Percentiles rank a stretch among this genome's conserved stretches.
phyloP scores from a whole-genome alignment of 2,113 vertebrate genomes.

The Sakesphorus luctuosus region DNA sequence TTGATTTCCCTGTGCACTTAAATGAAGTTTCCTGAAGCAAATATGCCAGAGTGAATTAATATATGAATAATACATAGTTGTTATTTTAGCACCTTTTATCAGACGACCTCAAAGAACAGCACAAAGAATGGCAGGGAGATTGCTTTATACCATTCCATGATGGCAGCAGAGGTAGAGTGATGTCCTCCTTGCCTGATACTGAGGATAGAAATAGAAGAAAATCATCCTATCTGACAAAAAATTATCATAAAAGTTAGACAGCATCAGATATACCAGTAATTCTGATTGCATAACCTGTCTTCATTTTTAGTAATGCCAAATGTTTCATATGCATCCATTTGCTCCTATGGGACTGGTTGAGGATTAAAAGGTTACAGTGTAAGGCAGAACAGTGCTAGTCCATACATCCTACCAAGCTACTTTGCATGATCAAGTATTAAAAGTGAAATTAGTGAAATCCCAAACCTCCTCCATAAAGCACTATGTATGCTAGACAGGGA shows the following conservation, averaged over 20 bases:
- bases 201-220: not conserved
- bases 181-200: not conserved
- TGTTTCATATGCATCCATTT: rapidly evolving
- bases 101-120: not conserved
- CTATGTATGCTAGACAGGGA: not conserved
- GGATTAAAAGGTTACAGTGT: not conserved
- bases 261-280: not conserved
- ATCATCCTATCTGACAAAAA: not conserved
- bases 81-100: constrained; percentile 42
- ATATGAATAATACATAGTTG: constrained; percentile 52
- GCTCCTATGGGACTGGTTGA: not conserved
- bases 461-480: not conserved
- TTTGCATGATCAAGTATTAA: not conserved
- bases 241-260: not conserved
- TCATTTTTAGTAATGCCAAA: not conserved
- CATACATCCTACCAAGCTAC: not conserved
- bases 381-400: not conserved
- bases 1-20: constrained; percentile 39
- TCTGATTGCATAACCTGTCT: not conserved
- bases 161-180: not conserved
- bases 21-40: constrained; percentile 50
- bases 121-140: not conserved
- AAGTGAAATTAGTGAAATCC: not conserved
- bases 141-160: not conserved
- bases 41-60: constrained; percentile 36